Base-by-base conservation (phyloP, 64 coral and sea anemone species). In the Stichodactyla helianthus region DNA sequence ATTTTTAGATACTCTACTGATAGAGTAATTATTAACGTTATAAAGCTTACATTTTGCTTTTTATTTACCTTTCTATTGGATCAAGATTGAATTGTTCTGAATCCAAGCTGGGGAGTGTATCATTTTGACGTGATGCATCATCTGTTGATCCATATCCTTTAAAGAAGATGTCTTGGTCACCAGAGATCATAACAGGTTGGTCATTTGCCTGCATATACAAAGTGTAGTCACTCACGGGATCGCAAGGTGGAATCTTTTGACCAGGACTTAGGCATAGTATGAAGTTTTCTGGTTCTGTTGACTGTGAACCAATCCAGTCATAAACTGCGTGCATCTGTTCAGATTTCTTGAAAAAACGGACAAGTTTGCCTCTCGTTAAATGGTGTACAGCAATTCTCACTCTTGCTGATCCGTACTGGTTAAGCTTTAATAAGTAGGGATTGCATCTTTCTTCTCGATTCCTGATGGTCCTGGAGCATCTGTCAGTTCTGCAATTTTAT, bases 271-370 rank as follows among this genome's bases (percentile, higher is more conserved):
- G 59, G 25, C 50, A 56, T 10, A 87, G 53, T 25, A 58, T 55
- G 87, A 88, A 88, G 67, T 93, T 82, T 79, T 93, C 71, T 28
- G 91, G 87, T 51, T 22, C 53, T 13, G 57, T 27, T 20, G 74
- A 17, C 56, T 84, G 83, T 31, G 91, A 93, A 7, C 87, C 83
- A 76, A 89, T 79, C 83, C 89, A 91, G 71, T 91, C 71, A 35
- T 86, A 91, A 19, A 86, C 70, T 51, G 26, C 82, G 6, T 59
- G 51, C 26, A 86, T 56, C 70, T 77, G 54, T 13, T 55, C 52
- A 19, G 77, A 26, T 18, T 64, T 52, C 19, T 50, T 15, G 84
- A 89, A 93, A 53, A 60, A 27, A 77, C 91, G 83, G 17, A 70
- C 55, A 50, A 93, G 71, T 56, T 83, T 79, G 8, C 91, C 91